These are phyloP conservation scores for Cenopis cana DNA, from an alignment of 2,888 invertebrate genomes.

Conservation along the genomic window DNA sequence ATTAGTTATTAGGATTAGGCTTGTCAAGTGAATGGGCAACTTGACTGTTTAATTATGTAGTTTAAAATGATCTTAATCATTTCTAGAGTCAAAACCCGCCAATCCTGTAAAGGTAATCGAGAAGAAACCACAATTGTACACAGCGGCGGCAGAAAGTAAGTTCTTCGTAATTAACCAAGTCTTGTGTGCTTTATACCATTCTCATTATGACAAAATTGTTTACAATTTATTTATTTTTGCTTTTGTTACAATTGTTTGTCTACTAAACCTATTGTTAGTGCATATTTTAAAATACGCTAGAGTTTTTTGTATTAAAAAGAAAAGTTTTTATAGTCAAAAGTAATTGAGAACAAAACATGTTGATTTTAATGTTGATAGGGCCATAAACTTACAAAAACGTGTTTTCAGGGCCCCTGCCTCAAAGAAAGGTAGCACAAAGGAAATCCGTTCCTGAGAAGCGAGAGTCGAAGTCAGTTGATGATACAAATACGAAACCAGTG, in stretches of 20 bases:
- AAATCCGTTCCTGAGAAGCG: background rate
- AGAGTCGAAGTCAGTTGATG: background rate
- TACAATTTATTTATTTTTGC: too few relatives aligned
- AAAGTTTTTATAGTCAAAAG: too few relatives aligned
- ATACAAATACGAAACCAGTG: background rate
- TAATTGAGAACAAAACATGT: too few relatives aligned
- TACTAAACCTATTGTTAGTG: too few relatives aligned
- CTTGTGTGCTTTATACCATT: too few relatives aligned
- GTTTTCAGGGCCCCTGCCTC: background rate
- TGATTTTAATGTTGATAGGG: too few relatives aligned
- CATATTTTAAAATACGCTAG: too few relatives aligned
- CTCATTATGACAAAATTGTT: too few relatives aligned
- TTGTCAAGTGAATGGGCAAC: too few relatives aligned
- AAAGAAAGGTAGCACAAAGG: background rate
- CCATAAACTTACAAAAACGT: background rate
- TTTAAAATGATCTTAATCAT: background rate
- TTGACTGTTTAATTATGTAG: background rate
- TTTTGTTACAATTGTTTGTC: too few relatives aligned
- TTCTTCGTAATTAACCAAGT: background rate
- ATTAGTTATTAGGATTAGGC: too few relatives aligned
- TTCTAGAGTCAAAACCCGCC: slow-evolving; percentile 5
- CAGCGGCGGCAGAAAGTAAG: slow-evolving; percentile 4
- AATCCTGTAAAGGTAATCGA: slow-evolving; percentile 8
- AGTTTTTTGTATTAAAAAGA: too few relatives aligned
- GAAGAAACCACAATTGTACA: slow-evolving; percentile 22